Evolutionary conservation across 2,888 invertebrate species (phyloP), one percentile per base, ranked within the genome.

Genomic region (Thera britannica): DNA sequence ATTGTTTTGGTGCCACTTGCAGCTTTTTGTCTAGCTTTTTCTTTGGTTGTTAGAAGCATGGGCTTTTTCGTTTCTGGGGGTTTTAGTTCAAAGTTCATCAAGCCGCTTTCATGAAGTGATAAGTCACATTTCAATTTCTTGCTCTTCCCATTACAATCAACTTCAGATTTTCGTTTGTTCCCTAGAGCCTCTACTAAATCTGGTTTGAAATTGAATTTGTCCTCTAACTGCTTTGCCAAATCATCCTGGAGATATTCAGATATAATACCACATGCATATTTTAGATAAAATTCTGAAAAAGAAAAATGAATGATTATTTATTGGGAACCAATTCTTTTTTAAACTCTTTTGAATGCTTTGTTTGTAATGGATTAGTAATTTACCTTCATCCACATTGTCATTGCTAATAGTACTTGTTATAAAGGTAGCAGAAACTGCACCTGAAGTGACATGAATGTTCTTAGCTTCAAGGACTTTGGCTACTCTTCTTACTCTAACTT

Each of bases 1-100:
- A 97, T 97, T 78, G 95, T 96, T 90, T 97, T 97, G 41, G 96
- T 96, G 60, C 97, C 97, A 78, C 95, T 94, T 44, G 97, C 97
- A 65, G 97, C 96, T 85, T 97, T 97, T 78, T 95, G 95, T 77
- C 96, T 92, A 0, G 96, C 95, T 77, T 97, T 96, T 79, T 97
- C 97, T 88, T 97, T 97, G 7, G 96, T 94, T 55, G 95, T 94
- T 65, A 95, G 78, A 38, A 90, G 80, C 69, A 95, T 94, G 72
- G 94, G 90, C 79, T 95, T 90, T 81, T 94, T 94, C 1, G 83
- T 75, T 71, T 94, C 93, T 63, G 84, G 83, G 62, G 89, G 67
- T 59, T 73, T 79, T 52, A 72, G 74, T 46, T 81, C 93, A 66
- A 90, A 80, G 66, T 86, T 84, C 35, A 60, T 35, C 44, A 89